Percentiles rank a stretch among this genome's conserved stretches.
Evolutionary conservation across 1,140 invertebrate genomes (phyloP).

Genomic region (Zaprionus lachaisei): DNA sequence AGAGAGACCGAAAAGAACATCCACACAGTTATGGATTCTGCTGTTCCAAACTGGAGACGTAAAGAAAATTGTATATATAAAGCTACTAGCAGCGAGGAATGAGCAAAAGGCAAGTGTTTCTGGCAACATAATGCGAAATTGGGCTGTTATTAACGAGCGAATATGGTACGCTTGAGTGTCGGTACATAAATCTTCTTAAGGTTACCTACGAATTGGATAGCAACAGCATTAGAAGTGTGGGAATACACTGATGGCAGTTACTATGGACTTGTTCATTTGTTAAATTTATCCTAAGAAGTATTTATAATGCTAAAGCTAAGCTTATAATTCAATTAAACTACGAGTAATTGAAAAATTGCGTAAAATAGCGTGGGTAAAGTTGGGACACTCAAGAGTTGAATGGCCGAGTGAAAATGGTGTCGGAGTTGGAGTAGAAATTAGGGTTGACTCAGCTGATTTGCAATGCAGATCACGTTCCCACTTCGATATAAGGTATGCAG

Average conservation of each 20-base stretch:
- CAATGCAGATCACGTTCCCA: constrained; percentile 56
- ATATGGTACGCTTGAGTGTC: constrained; percentile 35
- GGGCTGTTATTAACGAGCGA: constrained; percentile 41
- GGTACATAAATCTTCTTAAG: constrained; percentile 30
- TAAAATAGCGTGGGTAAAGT: constrained; percentile 19
- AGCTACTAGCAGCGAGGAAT: background rate
- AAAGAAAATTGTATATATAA: background rate
- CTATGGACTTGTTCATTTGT: constrained; percentile 28
- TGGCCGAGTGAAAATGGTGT: background rate
- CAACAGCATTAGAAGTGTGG: background rate
- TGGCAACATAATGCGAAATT: constrained; percentile 40
- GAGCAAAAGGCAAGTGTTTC: constrained; percentile 8
- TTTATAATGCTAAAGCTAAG: constrained; percentile 7
- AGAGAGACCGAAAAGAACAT: constrained; percentile 18
- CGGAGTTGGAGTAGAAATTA: background rate
- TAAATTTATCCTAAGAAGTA: constrained; percentile 23
- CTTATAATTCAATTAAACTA: constrained; percentile 31
- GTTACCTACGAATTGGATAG: constrained; percentile 20
- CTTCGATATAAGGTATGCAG: constrained; percentile 12
- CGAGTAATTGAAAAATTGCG: constrained; percentile 40
- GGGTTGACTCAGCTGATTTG: constrained; percentile 28
- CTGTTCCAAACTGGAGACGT: constrained; percentile 20
- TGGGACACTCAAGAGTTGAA: constrained; percentile 4
- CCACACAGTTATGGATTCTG: constrained; percentile 38
- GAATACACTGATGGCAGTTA: background rate